Conservation (phyloP, 2,113 vertebrate genomes). For the Thunnus thynnus region DNA sequence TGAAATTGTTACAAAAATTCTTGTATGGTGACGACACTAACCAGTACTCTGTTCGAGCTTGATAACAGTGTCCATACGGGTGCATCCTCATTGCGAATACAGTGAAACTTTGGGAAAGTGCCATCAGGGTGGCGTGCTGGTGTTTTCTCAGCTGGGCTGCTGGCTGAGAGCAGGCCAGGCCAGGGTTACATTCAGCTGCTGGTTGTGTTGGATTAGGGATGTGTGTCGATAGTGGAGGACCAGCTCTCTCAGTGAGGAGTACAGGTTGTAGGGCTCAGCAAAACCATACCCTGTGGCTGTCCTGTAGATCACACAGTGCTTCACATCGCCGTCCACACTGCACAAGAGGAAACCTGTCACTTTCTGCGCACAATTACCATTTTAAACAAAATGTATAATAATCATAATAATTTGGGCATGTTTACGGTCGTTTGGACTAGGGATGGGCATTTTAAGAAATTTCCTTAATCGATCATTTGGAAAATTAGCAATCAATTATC, state of each 20-base stretch:
- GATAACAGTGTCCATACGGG: constrained; percentile 33
- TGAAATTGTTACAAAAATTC: constrained; percentile 11
- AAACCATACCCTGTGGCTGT: constrained; percentile 97
- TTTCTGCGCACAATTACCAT: background rate
- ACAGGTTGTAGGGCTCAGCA: constrained; percentile 97
- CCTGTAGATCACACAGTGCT: constrained; percentile 99
- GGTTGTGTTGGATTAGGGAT: constrained; percentile 98
- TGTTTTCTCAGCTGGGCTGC: constrained; percentile 83
- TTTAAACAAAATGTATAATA: background rate
- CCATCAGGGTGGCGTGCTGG: constrained; percentile 64
- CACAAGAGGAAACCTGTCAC: constrained; percentile 20
- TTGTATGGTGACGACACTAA: constrained; percentile 26
- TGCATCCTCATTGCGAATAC: constrained; percentile 43
- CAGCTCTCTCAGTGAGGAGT: constrained; percentile 95
- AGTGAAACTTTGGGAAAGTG: constrained; percentile 60
- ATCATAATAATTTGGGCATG: background rate
- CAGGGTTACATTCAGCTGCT: constrained; percentile 98
- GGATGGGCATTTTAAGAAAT: no score
- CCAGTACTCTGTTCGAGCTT: constrained; percentile 30
- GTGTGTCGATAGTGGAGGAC: constrained; percentile 99
- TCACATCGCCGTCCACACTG: constrained; percentile 95
- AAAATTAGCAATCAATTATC: no score
- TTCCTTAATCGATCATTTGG: no score
- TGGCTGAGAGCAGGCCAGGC: constrained; percentile 97
- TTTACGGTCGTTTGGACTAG: no score